Evolutionary conservation across 2,113 vertebrate species (phyloP), one percentile per base, ranked within the genome.

Genomic region (Neogobius melanostomus): DNA sequence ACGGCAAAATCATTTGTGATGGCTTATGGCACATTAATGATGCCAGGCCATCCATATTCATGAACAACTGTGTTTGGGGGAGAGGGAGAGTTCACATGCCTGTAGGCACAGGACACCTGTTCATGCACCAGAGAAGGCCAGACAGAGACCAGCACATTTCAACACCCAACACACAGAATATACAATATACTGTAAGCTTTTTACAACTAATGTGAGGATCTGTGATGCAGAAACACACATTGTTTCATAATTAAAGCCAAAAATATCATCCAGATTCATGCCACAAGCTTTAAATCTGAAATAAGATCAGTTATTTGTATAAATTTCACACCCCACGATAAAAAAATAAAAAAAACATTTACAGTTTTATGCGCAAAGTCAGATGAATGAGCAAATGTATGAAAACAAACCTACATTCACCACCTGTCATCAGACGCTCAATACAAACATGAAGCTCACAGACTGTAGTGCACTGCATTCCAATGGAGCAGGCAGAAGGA

Each of bases 21-120:
- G 82, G 87, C 86, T 91, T 85, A 89, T 83, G 85, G 90, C 91
- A 92, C 75, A 72, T 92, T 93, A 92, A 92, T 90, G 90, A 90
- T 90, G 85, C 89, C 89, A 89, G 86, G 79, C 36, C 75, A 93
- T 93, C 87, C 90, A 93, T 93, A 93, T 93, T 93, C 92, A 93
- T 93, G 91, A 93, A 92, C 92, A 93, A 93, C 92, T 93, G 92
- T 91, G 91, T 89, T 80, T 83, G 80, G 83, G 88, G 85, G 86
- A 72, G 64, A 82, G 71, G 62, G 75, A 76, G 54, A 56, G 86
- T 82, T 91, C 78, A 81, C 28, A 85, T 77, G 85, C 85, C 85
- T 84, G 75, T 61, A 81, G 82, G 79, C 72, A 71, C 16, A 42
- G 68, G 77, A 75, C 87, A 91, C 81, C 87, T 90, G 89, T 82